These are phyloP conservation scores for Perizoma affinitatum DNA, from an alignment of 2,888 invertebrate genomes.

Conservation along the genomic window DNA sequence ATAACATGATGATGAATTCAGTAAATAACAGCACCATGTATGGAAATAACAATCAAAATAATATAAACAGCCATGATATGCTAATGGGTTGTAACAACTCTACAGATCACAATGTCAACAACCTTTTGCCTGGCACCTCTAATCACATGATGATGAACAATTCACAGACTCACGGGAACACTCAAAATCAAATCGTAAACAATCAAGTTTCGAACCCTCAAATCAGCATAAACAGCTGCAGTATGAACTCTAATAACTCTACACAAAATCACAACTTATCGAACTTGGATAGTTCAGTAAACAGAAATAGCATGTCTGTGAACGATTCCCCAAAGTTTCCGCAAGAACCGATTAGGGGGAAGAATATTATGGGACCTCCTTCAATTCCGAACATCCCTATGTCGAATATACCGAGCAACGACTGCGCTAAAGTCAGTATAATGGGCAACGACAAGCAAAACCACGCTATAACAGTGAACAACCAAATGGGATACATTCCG, in stretches of 20 bases:
- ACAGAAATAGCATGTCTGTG: slow-evolving; percentile 61
- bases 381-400: slow-evolving; percentile 59
- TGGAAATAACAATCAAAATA: slow-evolving; percentile 61
- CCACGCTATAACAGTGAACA: slow-evolving; percentile 72
- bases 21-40: slow-evolving; percentile 67
- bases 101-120: slow-evolving; percentile 68
- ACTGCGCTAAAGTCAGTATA: slow-evolving; percentile 74
- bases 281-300: slow-evolving; percentile 68
- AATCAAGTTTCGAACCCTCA: slow-evolving; percentile 64
- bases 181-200: slow-evolving; percentile 66
- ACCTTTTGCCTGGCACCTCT: slow-evolving; percentile 61
- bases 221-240: slow-evolving; percentile 76
- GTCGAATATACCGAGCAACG: slow-evolving; percentile 63
- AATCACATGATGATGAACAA: slow-evolving; percentile 77
- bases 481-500: slow-evolving; percentile 77
- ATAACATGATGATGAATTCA: slow-evolving; percentile 73
- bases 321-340: slow-evolving; percentile 70
- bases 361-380: slow-evolving; percentile 72
- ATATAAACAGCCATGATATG: slow-evolving; percentile 70
- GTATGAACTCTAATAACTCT: slow-evolving; percentile 63
- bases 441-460: slow-evolving; percentile 70
- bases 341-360: slow-evolving; percentile 71
- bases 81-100: slow-evolving; percentile 74
- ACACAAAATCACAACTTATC: slow-evolving; percentile 61
- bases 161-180: slow-evolving; percentile 62